Base-by-base conservation (phyloP, 2,113 vertebrate species). In the Panthera tigris region DNA sequence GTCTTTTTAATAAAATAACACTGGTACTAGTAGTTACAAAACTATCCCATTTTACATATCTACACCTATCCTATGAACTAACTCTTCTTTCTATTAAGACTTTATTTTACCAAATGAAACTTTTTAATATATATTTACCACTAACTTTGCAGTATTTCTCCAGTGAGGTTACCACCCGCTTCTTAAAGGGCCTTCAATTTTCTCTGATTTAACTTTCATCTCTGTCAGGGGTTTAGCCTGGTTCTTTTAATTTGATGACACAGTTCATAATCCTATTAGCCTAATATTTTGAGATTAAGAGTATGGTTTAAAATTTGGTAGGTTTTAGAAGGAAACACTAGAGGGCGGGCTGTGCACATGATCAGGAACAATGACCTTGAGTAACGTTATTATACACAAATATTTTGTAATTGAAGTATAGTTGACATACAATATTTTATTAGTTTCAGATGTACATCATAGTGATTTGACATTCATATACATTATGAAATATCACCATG, bases 231-330 rank as follows among this genome's bases (percentile, higher is more conserved):
- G 98, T 98, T 98, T 99, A 98, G 92, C 85, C 69, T 97, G 98
- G 97, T 98, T 97, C 98, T 98, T 69, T 95, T 98, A 98, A 98
- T 98, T 98, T 98, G 98, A 98, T 98, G 98, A 99, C 98, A 98
- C 98, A 98, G 97, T 95, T 95, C 91, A 98, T 99, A 99, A 99
- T 99, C 98, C 98, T 98, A 98, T 99, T 99, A 99, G 96, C 5
- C 5, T 94, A 97, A 92, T 92, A 7, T 98, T 98, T 97, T 93
- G 95, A 98, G 97, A 91, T 98, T 98, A 98, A 96, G 91, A 93
- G 61, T 63, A 95, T 89, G 93, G 91, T 96, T 98, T 98, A 78
- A 52, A 6, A 63, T 57, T 91, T 83, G 29, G 87, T 21, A 81
- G 33, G 27, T 29, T 21, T 45, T 90, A 96, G 97, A 98, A 97